Percentiles rank a stretch among this genome's conserved stretches.
Conservation (phyloP, 2,113 vertebrate species). For the Tamias sibiricus region DNA sequence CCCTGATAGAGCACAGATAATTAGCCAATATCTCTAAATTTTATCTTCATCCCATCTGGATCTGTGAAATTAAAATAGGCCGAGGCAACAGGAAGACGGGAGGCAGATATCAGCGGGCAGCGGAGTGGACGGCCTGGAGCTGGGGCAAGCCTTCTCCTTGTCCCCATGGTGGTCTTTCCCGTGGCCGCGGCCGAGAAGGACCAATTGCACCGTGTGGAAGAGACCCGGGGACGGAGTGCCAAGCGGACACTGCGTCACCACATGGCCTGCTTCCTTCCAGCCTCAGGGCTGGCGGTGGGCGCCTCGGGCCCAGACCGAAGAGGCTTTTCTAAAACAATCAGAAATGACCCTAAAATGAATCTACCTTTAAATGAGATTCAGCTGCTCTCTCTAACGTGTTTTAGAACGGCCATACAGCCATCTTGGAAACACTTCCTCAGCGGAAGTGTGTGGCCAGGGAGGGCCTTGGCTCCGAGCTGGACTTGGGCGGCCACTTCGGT, state of each 20-base stretch:
- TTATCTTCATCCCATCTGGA: neutral
- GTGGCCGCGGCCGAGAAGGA: neutral
- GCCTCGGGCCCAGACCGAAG: neutral
- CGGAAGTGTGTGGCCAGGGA: too few relatives aligned
- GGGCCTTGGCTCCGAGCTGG: rapidly evolving
- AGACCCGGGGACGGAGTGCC: rapidly evolving
- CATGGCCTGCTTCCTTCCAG: rapidly evolving
- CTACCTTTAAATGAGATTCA: neutral
- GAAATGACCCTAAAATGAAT: neutral
- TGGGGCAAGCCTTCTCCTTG: rapidly evolving
- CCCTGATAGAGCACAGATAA: neutral
- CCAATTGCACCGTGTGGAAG: rapidly evolving
- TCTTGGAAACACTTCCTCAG: rapidly evolving
- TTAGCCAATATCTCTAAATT: neutral
- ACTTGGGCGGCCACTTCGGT: rapidly evolving
- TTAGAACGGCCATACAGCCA: rapidly evolving
- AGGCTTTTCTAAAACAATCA: neutral
- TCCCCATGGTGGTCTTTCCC: rapidly evolving
- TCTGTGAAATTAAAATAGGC: neutral
- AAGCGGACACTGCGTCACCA: too few relatives aligned
- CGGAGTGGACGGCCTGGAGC: rapidly evolving
- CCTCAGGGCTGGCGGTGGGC: rapidly evolving
- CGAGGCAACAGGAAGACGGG: rapidly evolving
- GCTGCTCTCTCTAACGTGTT: neutral
- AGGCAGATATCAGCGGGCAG: rapidly evolving